A percentile compares a stretch with the other conserved stretches of the same genome.
Conservation (phyloP, 2,888 invertebrate genomes). For the Eledona agricola region DNA sequence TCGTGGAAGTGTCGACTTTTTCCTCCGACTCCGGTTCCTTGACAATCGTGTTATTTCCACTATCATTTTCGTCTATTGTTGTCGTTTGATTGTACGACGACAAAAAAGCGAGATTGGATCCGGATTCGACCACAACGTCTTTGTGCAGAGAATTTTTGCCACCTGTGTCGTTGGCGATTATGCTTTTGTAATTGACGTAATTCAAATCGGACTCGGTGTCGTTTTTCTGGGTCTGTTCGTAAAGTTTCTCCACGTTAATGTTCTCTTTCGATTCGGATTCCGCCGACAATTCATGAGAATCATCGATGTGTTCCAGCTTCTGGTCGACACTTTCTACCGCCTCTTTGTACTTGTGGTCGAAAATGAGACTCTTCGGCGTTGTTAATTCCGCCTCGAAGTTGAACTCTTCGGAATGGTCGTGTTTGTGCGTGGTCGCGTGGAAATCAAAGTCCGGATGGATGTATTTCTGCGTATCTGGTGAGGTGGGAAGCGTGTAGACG, state of each 20-base stretch:
- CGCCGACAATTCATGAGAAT: constrained; percentile 34
- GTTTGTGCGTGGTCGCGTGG: constrained; percentile 30
- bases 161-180: constrained; percentile 49
- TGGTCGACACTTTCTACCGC: constrained; percentile 67
- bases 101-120: constrained; percentile 63
- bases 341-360: constrained; percentile 66
- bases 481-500: constrained; percentile 65
- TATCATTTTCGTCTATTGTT: constrained; percentile 60
- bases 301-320: constrained; percentile 58
- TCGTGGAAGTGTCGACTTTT: constrained; percentile 16
- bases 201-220: constrained; percentile 48
- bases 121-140: constrained; percentile 61
- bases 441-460: constrained; percentile 44
- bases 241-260: constrained; percentile 45
- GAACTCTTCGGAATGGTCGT: constrained; percentile 17
- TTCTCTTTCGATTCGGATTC: constrained; percentile 27
- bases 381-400: constrained; percentile 57
- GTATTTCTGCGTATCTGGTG: constrained; percentile 60
- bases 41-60: constrained; percentile 27
- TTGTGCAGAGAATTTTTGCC: constrained; percentile 53
- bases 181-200: constrained; percentile 50
- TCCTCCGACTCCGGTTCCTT: constrained; percentile 10
- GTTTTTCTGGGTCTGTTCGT: constrained; percentile 46
- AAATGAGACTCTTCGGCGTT: constrained; percentile 66
- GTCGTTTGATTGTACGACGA: constrained; percentile 67